Evolutionary conservation across 2,113 vertebrate genomes (phyloP).

Genomic region (Odobenus rosmarus): DNA sequence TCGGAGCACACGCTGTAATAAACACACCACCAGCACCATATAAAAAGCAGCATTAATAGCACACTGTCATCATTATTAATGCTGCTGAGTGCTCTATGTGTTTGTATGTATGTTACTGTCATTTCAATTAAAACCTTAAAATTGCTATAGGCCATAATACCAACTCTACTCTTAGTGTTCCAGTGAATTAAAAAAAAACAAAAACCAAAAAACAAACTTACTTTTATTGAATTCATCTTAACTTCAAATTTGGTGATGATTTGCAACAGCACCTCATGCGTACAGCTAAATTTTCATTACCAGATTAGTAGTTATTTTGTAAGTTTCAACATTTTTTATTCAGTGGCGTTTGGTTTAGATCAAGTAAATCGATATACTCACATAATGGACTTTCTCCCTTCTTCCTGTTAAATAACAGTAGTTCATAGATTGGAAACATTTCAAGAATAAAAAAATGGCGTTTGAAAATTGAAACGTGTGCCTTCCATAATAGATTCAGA

Average conservation of each 20-base stretch:
- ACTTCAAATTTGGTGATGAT: conserved; percentile 24
- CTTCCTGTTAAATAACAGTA: background rate
- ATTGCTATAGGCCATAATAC: background rate
- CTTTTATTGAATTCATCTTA: conserved; percentile 41
- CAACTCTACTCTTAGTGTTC: background rate
- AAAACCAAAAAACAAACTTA: background rate
- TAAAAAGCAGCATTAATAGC: background rate
- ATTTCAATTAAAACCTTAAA: conserved; percentile 66
- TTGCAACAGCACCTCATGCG: background rate
- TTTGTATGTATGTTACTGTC: conserved; percentile 43
- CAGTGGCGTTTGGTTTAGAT: conserved; percentile 26
- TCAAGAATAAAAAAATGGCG: background rate
- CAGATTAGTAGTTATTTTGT: conserved; percentile 36
- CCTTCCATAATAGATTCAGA: background rate
- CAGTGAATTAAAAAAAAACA: background rate
- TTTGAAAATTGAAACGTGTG: conserved; percentile 26
- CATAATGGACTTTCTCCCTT: background rate
- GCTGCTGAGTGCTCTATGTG: background rate
- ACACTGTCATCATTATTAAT: background rate
- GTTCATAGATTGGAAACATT: conserved; percentile 35
- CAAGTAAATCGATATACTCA: background rate
- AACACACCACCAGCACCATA: background rate
- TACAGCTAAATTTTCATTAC: background rate
- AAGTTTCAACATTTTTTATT: conserved; percentile 49
- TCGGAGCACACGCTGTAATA: background rate